Conservation (phyloP, 53 echinoderm and acorn worm genomes). For the Zoroaster sp. region DNA sequence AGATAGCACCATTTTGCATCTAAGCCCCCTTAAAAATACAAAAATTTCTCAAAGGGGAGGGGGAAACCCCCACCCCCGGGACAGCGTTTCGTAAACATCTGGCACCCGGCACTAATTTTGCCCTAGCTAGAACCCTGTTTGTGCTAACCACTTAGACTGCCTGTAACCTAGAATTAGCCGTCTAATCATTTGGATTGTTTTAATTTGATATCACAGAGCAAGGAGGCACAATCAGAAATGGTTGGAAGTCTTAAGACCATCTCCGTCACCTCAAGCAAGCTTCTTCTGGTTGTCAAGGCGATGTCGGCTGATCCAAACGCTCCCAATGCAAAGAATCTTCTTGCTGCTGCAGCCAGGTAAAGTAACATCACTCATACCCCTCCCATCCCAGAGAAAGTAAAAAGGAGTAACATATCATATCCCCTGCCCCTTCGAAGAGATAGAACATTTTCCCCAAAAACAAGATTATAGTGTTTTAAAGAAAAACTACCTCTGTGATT, state of each 20-base stretch:
- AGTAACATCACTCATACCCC: neutral
- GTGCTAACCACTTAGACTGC: too few relatives aligned
- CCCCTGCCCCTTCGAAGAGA: neutral
- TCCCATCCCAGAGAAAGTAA: neutral
- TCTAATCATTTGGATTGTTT: too few relatives aligned
- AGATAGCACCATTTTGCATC: too few relatives aligned
- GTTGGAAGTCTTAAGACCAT: constrained; percentile 94
- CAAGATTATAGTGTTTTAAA: too few relatives aligned
- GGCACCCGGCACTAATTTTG: too few relatives aligned
- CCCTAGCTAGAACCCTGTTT: too few relatives aligned
- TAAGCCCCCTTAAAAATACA: too few relatives aligned
- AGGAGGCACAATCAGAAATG: constrained; percentile 89
- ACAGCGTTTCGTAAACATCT: too few relatives aligned
- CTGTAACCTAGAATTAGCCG: too few relatives aligned
- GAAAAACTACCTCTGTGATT: too few relatives aligned
- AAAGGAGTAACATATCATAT: neutral
- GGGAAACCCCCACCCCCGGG: too few relatives aligned
- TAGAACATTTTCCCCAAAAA: neutral
- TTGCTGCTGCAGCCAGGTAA: constrained; percentile 95
- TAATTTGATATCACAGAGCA: constrained; percentile 42
- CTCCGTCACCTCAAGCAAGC: constrained; percentile 92
- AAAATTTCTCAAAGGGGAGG: too few relatives aligned
- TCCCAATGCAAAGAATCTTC: constrained; percentile 91
- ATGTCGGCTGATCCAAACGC: constrained; percentile 97
- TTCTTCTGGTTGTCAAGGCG: constrained; percentile 91